Evolutionary conservation across 2,888 invertebrate genomes (phyloP).

Genomic region (Clanis bilineata): DNA sequence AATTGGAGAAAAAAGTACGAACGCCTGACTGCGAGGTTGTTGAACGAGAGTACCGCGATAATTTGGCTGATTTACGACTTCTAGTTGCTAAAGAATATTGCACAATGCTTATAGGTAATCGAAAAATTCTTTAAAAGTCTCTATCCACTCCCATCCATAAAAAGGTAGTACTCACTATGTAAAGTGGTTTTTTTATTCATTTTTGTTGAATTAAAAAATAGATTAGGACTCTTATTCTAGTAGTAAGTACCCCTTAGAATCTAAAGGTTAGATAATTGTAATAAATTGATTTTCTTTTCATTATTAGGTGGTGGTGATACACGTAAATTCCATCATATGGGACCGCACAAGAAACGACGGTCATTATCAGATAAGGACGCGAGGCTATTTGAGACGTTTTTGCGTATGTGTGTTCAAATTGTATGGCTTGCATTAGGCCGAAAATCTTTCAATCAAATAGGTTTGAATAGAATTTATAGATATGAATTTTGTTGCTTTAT

Average conservation of each 20-base stretch:
- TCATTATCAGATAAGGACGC: slow-evolving; percentile 85
- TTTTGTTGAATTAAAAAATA: too few species aligned
- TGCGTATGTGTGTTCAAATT: slow-evolving; percentile 82
- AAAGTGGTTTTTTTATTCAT: too few species aligned
- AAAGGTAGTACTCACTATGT: too few species aligned
- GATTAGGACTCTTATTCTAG: too few species aligned
- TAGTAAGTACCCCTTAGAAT: too few species aligned
- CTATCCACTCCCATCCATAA: too few species aligned
- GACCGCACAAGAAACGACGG: slow-evolving; percentile 74
- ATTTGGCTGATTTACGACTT: slow-evolving; percentile 82
- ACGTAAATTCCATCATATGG: slow-evolving; percentile 83
- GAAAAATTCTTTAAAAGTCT: too few species aligned
- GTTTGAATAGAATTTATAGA: slow-evolving; percentile 46
- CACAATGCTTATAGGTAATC: slow-evolving; percentile 80
- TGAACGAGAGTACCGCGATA: slow-evolving; percentile 75
- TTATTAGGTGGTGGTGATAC: slow-evolving; percentile 71
- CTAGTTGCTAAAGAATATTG: slow-evolving; percentile 84
- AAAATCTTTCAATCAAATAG: slow-evolving; percentile 82
- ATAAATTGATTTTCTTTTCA: neutral
- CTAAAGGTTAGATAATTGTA: too few species aligned
- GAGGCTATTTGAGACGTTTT: slow-evolving; percentile 81
- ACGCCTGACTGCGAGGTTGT: slow-evolving; percentile 73
- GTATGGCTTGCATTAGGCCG: slow-evolving; percentile 85
- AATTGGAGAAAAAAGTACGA: slow-evolving; percentile 75
- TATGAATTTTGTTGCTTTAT: neutral